Base-by-base conservation (phyloP, 2,113 vertebrate species). In the Forbesichthys papilliferus region DNA sequence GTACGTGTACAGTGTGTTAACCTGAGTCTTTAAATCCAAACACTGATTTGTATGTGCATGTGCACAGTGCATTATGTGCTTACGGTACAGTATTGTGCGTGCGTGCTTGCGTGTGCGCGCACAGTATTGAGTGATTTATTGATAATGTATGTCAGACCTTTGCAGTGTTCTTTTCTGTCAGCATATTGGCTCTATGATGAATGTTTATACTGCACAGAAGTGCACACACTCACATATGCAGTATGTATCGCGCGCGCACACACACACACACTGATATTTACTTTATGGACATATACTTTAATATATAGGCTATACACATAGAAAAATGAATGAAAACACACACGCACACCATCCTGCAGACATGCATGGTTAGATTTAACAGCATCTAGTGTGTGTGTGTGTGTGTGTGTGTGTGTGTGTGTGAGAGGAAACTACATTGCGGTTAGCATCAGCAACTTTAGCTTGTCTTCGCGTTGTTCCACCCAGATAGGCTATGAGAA, bases 61-160 rank as follows among this genome's bases (percentile, higher is more conserved):
- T 56, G 16, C 14, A 54, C 10, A 54, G 52, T n/a, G 27, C 27
- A 27, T 27, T 27, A 27, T 42, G 36, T 42, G 36, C 36, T 42
- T 42, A 42, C n/a, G 14, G 14, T 18, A 55, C n/a, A 55, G 53
- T n/a, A 8, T 9, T 63, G 34, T 61, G 60, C 16, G 61, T 63
- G 46, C 11, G 47, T 48, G 16, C 10, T 42, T 48, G 61, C 18
- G 47, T 48, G 47, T n/a, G 14, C 13, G 2, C 13, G 16, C 12
- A 5, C 1, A 33, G 13, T 57, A 0, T 2, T 57, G 75, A 80
- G 68, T 71, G 74, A 83, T 86, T 85, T 85, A 83, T 74, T 48
- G 46, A 48, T 2, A 18, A 53, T 47, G n/a, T 36, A 61, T n/a
- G 13, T 3, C n/a, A 47, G 69, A 66, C 70, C 3, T 57, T 63